Evolutionary conservation across 1,140 invertebrate species (phyloP), one percentile per base, ranked within the genome.

Genomic region (Bombus confusus): DNA sequence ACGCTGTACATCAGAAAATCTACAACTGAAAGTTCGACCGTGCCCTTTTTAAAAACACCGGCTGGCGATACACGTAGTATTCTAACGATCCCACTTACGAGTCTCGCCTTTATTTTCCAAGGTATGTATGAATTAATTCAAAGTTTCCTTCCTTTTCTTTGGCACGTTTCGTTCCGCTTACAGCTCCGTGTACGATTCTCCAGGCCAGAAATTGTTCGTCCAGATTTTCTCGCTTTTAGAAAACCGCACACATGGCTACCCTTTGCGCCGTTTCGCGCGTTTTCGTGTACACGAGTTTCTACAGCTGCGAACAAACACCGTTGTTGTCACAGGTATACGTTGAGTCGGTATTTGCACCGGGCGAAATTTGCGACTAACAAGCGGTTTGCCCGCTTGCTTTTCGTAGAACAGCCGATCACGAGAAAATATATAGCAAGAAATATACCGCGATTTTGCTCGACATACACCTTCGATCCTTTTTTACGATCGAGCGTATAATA

Each of bases 61-160:
- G 10, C 43, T 28, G 37, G 22, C 37, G n/a, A 77, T 69, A 9
- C 25, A 8, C 57, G 34, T 28, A 28, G 72, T 59, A 85, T 37
- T 66, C 68, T 72, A 72, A 57, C 69, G 52, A 69, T n/a, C n/a
- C 22, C 62, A 86, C 76, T 83, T 83, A 86, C 41, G 68, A 47
- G 57, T 66, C 18, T 52, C 25, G 4, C 62, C 41, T 83, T 74
- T 84, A 28, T 39, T 84, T 73, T 47, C 13, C 43, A 41, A 62
- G 71, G 37, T 80, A 25, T 15, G 37, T 68, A 79, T 66, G 74
- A 84, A 84, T 84, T 87, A 68, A 79, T 57, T 79, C 69, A 74
- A 78, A 79, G 15, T 18, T 87, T 68, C 69, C 41, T 41, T n/a
- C 57, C 39, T 71, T 28, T 59, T 39, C 13, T 31, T 28, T 22